phyloP scores from a whole-genome alignment of 1,140 invertebrate genomes.

The Penaeus vannamei region DNA sequence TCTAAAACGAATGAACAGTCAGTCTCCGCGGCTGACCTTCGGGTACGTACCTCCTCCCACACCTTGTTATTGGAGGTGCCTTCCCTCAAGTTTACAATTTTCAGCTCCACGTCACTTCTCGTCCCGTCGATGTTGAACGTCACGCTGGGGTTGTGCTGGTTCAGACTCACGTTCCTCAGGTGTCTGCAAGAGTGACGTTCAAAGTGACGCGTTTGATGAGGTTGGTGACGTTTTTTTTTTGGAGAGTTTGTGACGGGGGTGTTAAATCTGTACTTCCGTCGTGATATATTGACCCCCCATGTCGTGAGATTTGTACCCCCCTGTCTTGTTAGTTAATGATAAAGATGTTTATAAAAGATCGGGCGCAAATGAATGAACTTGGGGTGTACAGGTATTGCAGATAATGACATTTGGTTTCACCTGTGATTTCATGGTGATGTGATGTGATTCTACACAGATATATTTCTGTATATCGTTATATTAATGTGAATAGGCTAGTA shows the following conservation, averaged over 20 bases:
- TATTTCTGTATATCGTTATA: no score
- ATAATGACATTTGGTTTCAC: no score
- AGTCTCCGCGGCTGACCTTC: not conserved
- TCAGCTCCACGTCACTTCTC: constrained; percentile 86
- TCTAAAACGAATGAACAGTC: not conserved
- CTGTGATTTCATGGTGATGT: no score
- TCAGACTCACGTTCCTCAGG: constrained; percentile 59
- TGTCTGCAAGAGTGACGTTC: constrained; percentile 36
- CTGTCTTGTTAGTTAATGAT: not conserved
- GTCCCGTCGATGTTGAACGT: constrained; percentile 93
- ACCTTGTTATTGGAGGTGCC: constrained; percentile 76
- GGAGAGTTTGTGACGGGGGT: no score
- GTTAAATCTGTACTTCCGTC: no score
- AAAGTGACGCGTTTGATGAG: no score
- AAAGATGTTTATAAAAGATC: not conserved
- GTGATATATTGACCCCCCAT: no score
- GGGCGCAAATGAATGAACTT: no score
- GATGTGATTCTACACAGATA: no score
- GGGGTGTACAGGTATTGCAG: no score
- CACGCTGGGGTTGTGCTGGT: constrained; percentile 70
- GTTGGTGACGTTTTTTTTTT: not conserved
- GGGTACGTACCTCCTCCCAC: constrained; percentile 88
- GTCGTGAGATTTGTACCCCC: not conserved
- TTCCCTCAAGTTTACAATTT: constrained; percentile 92
- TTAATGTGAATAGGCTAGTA: no score